phyloP scores from a whole-genome alignment of 2,888 invertebrate genomes.

The Lasioglossum pauxillum region DNA sequence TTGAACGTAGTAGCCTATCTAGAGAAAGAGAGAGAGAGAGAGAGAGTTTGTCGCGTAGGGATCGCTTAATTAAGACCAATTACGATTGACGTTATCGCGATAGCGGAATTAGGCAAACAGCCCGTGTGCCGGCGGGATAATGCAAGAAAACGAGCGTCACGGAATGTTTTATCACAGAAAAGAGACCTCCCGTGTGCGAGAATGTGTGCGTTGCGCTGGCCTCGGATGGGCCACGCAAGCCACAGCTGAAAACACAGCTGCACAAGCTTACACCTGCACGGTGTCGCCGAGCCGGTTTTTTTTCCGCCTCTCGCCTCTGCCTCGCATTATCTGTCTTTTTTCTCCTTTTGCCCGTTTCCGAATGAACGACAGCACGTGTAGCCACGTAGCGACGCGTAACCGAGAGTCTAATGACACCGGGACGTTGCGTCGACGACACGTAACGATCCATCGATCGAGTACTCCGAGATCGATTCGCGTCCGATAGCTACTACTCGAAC shows the following conservation, averaged over 20 bases:
- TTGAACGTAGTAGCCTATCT: background rate
- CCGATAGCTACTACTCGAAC: background rate
- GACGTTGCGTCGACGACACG: slow-evolving; percentile 5
- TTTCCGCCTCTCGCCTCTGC: background rate
- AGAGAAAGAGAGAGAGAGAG: background rate
- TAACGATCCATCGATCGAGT: background rate
- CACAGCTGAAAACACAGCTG: slow-evolving; percentile 66
- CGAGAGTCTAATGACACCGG: slow-evolving; percentile 46
- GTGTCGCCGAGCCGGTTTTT: background rate
- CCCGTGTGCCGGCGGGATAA: background rate
- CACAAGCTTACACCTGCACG: slow-evolving; percentile 53
- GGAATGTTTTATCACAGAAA: background rate
- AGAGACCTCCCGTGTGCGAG: background rate
- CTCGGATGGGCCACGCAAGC: slow-evolving; percentile 23
- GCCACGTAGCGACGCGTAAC: slow-evolving; percentile 46
- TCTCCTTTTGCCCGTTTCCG: slow-evolving; percentile 59
- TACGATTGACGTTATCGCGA: slow-evolving; percentile 11
- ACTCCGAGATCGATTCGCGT: background rate
- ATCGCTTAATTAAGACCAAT: slow-evolving; percentile 1
- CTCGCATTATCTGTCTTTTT: slow-evolving; percentile 1
- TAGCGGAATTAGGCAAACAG: background rate
- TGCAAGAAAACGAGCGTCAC: slow-evolving; percentile 2
- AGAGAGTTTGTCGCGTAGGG: background rate
- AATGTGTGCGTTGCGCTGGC: background rate
- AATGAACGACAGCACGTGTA: slow-evolving; percentile 52